Base-by-base conservation (phyloP, 1,140 invertebrate genomes). In the Ylistrum balloti region DNA sequence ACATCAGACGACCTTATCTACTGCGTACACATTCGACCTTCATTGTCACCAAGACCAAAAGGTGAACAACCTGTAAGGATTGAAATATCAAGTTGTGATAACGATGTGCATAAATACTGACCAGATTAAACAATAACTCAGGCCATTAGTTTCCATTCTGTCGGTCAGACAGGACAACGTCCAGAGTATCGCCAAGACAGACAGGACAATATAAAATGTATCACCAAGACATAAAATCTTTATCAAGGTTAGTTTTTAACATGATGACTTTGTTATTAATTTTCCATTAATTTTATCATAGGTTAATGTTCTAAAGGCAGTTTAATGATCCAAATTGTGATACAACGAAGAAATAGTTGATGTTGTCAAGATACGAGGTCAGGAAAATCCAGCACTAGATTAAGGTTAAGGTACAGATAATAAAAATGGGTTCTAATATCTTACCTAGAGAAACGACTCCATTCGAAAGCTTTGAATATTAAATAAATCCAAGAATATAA, bases 51-150 rank as follows among this genome's bases (percentile, higher is more conserved):
- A 9, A 48, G 56, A 28, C 56, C n/a, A 74, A 74, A n/a, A 74
- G 56, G 56, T 74, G 56, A 74, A 74, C 22, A 74, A 74, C 56
- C 56, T 74, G 56, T 22, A 22, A 28, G 5, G 56, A 74, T 74
- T 74, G 56, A 74, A 74, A 74, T 74, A 74, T 74, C 1, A 74
- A 74, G 22, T 45, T 45, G 41, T 74, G 56, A 74, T 74, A 74
- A 74, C 1, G 35, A 38, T 5, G 5, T 38, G 13, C 5, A 13
- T 38, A 38, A 38, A 13, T 38, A 28, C 56, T 17, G 56, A 74
- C 56, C n/a, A 74, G 56, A 74, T n/a, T 17, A 74, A 74, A 74
- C 56, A 74, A 74, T 74, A 74, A n/a, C 56, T 74, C 11, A 0
- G 56, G 56, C 56, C 9, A 20, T n/a, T n/a, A 56, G 45, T 56